Evolutionary conservation across 1,140 invertebrate species (phyloP).

Genomic region (Bradysia coprophila): DNA sequence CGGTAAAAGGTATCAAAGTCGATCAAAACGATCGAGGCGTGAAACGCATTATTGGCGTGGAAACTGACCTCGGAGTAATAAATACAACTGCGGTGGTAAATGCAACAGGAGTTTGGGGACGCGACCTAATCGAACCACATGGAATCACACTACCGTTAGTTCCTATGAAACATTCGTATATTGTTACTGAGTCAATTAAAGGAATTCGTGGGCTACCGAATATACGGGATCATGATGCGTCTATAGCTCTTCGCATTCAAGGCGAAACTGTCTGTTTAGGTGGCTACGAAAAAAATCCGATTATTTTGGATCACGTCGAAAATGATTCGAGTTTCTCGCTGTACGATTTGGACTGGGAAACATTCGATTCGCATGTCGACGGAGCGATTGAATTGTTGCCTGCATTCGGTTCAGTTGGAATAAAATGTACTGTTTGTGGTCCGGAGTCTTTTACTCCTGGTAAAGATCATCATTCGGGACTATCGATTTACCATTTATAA

Average conservation of each 20-base stretch:
- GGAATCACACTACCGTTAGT: constrained; percentile 53
- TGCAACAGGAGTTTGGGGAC: constrained; percentile 61
- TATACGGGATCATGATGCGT: constrained; percentile 65
- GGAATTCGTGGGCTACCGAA: constrained; percentile 57
- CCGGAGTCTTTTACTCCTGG: constrained; percentile 78
- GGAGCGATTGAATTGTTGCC: constrained; percentile 56
- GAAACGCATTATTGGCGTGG: constrained; percentile 50
- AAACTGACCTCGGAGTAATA: constrained; percentile 41
- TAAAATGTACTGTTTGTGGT: constrained; percentile 70
- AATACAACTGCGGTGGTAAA: constrained; percentile 49
- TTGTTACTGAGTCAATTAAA: constrained; percentile 58
- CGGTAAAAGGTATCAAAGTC: constrained; percentile 41
- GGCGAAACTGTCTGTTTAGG: constrained; percentile 65
- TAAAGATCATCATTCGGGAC: too few species aligned
- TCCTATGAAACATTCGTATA: constrained; percentile 77
- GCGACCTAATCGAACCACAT: constrained; percentile 46
- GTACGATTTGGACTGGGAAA: constrained; percentile 71
- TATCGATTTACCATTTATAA: too few species aligned
- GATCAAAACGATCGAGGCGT: constrained; percentile 25
- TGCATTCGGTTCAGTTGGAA: constrained; percentile 45
- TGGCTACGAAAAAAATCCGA: constrained; percentile 75
- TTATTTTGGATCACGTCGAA: constrained; percentile 56
- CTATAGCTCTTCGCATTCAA: constrained; percentile 66
- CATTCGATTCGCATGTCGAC: constrained; percentile 57
- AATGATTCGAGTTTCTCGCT: constrained; percentile 62